These are phyloP conservation scores for Phoenicopterus ruber DNA, from an alignment of 2,113 vertebrate genomes.

Conservation along the genomic window DNA sequence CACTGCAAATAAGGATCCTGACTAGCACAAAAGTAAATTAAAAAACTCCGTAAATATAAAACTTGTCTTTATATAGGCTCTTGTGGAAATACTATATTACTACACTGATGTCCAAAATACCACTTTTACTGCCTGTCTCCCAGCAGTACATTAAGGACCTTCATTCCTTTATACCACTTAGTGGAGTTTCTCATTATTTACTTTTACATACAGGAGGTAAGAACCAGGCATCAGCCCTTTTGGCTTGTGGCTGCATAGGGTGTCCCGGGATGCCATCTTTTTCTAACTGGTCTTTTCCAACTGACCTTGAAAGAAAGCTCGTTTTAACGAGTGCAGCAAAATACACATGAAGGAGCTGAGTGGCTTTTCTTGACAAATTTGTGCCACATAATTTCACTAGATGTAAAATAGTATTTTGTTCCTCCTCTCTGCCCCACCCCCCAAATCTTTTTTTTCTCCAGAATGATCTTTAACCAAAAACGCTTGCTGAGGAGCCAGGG, in stretches of 20 bases:
- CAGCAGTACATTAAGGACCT: neutral
- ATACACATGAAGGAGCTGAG: neutral
- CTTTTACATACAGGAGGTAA: neutral
- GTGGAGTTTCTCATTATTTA: neutral
- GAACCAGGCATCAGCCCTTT: neutral
- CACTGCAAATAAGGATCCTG: neutral
- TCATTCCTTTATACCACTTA: neutral
- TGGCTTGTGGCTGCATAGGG: neutral
- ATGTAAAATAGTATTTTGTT: neutral
- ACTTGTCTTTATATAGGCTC: neutral
- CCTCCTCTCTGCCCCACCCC: no score
- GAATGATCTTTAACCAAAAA: neutral
- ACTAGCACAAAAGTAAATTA: neutral
- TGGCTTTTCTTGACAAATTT: neutral
- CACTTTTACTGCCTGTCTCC: neutral
- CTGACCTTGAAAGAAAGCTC: neutral
- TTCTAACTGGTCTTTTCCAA: neutral
- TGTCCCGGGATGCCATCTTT: neutral
- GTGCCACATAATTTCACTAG: neutral
- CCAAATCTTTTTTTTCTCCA: neutral
- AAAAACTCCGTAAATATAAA: neutral
- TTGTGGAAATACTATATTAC: neutral
- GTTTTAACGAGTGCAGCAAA: neutral
- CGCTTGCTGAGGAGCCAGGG: neutral
- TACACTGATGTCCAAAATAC: neutral